Base-by-base conservation (phyloP, 2,113 vertebrate genomes). In the Australoheros scitulus region DNA sequence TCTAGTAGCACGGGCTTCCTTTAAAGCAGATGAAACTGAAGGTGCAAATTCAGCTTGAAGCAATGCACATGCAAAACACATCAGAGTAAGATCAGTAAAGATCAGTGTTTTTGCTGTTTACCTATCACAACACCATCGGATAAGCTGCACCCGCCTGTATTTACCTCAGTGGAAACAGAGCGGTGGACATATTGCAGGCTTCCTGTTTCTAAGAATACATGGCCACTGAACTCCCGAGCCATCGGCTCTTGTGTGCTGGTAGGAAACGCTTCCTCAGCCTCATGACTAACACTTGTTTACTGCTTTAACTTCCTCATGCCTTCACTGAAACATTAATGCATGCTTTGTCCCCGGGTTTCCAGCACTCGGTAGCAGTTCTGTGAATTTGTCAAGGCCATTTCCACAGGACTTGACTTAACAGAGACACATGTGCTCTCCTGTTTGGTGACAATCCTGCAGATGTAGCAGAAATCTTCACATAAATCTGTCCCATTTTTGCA, bases 201-300 rank as follows among this genome's bases (percentile, higher is more conserved):
- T 96, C 92, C 93, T 89, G 91, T 95, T 94, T 93, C 93, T 92
- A 94, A 95, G 92, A 94, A 95, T 95, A 94, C 68, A 76, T 68
- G 10, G 29, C 83, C 84, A 84, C 88, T 94, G 91, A 94, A 92
- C 93, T 91, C 61, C 84, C 90, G 84, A 81, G 84, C 89, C 11
- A 55, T 84, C 50, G 5, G 58, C 81, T 83, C 81, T 83, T 82
- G 82, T 81, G 84, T 83, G 52, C 77, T 74, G 86, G 84, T 80
- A 82, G 80, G 74, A 80, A 93, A 90, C 88, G 87, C 86, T 91
- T 93, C 87, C 92, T 89, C 82, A 1, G 77, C 77, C 78, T 92
- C 85, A 89, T 88, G 84, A 93, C 92, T 84, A 90, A 89, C 81
- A 56, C 86, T 79, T 91, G 92, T 92, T 92, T 91, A 92, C 89